A percentile compares a stretch with the other conserved stretches of the same genome.
Evolutionary conservation across 2,797 vertebrate genomes (phyloP).

Genomic region (Characodon lateralis): DNA sequence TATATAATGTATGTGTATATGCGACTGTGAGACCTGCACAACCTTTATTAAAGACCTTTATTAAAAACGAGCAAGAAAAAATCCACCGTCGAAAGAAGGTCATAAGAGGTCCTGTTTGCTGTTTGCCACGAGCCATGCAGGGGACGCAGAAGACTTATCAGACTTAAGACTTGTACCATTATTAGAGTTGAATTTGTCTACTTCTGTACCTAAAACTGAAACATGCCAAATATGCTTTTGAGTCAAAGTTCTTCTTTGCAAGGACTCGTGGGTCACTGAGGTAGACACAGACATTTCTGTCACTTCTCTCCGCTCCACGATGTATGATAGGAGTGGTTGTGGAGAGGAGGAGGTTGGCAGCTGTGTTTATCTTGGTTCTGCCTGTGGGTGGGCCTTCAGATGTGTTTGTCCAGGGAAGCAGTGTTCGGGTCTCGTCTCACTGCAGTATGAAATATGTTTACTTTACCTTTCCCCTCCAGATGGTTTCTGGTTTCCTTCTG

Average conservation of each 20-base stretch:
- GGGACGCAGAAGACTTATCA: not conserved
- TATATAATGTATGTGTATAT: too few species aligned
- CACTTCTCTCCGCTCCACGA: not conserved
- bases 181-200: too few species aligned
- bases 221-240: too few species aligned
- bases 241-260: too few species aligned
- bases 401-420: constrained; percentile 35
- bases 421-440: constrained; percentile 1
- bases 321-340: constrained; percentile 24
- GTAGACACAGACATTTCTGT: too few species aligned
- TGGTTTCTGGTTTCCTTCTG: constrained; percentile 5
- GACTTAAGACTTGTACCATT: too few species aligned
- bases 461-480: constrained; percentile 22
- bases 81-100: not conserved
- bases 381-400: constrained; percentile 48
- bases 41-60: too few species aligned
- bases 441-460: constrained; percentile 27
- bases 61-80: too few species aligned
- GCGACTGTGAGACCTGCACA: too few species aligned
- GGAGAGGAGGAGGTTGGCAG: constrained; percentile 55
- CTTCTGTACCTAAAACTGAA: too few species aligned
- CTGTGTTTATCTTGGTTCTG: constrained; percentile 78
- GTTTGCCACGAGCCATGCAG: not conserved
- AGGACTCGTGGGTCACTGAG: too few species aligned
- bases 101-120: not conserved